Percentiles rank a stretch among this genome's conserved stretches.
Conservation (phyloP, 2,888 invertebrate species). For the Lepidocyrtinus sp. region DNA sequence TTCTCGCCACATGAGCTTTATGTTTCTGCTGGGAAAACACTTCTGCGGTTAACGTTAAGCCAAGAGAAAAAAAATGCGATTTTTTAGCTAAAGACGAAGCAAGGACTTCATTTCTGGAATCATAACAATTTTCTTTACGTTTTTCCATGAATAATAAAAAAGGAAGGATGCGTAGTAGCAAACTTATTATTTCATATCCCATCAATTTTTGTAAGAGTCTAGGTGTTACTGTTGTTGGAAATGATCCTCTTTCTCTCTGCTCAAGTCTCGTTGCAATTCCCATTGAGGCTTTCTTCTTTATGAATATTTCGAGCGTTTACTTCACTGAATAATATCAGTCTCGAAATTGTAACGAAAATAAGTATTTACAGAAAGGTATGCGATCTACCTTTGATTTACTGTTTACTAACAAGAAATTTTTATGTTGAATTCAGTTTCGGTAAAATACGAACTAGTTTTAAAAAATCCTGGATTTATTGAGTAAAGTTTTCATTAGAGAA, state of each 20-base stretch:
- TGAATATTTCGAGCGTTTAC: no score
- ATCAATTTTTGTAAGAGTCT: no score
- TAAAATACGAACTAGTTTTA: no score
- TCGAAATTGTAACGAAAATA: no score
- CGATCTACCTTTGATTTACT: no score
- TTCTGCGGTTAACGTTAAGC: background rate
- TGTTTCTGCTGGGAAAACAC: conserved; percentile 1
- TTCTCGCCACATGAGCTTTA: background rate
- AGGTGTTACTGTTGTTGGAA: no score
- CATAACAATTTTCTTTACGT: conserved; percentile 34
- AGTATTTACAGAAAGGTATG: no score
- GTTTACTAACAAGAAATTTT: no score
- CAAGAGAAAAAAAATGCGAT: background rate
- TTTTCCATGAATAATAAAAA: conserved; percentile 35
- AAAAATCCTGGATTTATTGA: no score
- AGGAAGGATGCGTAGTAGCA: background rate
- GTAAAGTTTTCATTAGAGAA: no score
- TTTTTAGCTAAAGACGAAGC: conserved; percentile 19
- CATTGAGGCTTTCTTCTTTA: no score
- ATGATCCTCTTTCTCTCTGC: background rate
- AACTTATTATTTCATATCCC: conserved; percentile 28
- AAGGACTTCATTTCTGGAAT: conserved; percentile 1
- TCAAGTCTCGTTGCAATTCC: conserved; percentile 22
- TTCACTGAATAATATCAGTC: background rate
- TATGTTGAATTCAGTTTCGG: no score